Conservation (phyloP, 2,797 vertebrate genomes). For the Brachyalestes nurse region DNA sequence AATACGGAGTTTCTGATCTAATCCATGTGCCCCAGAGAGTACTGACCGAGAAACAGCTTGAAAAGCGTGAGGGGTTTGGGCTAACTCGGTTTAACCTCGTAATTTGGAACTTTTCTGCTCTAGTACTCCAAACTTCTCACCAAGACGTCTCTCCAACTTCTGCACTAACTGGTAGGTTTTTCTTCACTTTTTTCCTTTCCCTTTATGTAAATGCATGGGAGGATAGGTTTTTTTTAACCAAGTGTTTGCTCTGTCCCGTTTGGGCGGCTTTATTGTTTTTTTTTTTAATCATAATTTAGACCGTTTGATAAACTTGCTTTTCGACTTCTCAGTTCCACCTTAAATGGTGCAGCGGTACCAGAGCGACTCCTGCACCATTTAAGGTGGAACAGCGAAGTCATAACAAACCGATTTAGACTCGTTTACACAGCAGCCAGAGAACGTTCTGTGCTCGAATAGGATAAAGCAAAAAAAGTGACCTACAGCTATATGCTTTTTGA, state of each 20-base stretch:
- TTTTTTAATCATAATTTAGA: too few species aligned
- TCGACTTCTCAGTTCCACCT: neutral
- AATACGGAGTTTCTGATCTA: neutral
- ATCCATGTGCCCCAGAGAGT: neutral
- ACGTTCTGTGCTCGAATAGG: too few species aligned
- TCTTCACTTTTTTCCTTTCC: too few species aligned
- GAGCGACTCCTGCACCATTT: neutral
- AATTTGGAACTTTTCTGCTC: neutral
- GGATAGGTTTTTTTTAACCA: neutral
- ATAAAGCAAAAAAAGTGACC: too few species aligned
- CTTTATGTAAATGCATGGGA: too few species aligned
- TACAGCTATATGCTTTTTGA: too few species aligned
- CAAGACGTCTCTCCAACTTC: neutral
- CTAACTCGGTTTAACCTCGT: neutral
- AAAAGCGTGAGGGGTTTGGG: neutral
- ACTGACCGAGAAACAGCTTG: neutral
- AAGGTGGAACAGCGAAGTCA: neutral
- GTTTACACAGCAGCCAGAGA: too few species aligned
- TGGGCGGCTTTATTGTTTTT: neutral
- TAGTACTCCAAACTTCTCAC: too few species aligned
- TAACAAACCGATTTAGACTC: neutral
- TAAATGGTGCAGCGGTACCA: neutral
- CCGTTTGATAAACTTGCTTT: too few species aligned
- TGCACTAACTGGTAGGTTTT: slow-evolving; percentile 27
- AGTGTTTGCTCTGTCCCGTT: neutral